These are phyloP conservation scores for Prochilodus magdalenae DNA, from an alignment of 2,113 vertebrate genomes.

Conservation along the genomic window DNA sequence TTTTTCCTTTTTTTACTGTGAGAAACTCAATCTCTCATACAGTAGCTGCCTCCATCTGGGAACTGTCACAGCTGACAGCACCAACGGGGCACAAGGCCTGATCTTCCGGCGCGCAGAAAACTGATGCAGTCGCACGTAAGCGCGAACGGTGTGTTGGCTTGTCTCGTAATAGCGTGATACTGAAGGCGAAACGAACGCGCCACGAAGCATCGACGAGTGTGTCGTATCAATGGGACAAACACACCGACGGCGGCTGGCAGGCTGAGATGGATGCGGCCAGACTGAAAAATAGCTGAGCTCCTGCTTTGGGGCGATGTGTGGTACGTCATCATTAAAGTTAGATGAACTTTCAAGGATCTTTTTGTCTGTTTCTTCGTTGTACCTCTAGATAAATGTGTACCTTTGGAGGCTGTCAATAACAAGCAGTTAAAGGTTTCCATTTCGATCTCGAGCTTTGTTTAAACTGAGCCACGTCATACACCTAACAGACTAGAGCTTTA, in stretches of 20 bases:
- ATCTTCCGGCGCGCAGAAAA: slow-evolving; percentile 77
- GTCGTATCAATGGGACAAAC: neutral
- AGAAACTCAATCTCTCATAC: slow-evolving; percentile 91
- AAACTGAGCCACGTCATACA: no score
- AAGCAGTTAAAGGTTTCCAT: no score
- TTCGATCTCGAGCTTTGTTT: no score
- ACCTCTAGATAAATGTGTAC: neutral
- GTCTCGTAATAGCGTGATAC: slow-evolving; percentile 6
- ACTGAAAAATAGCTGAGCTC: neutral
- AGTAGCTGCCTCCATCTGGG: slow-evolving; percentile 90
- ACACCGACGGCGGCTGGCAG: neutral
- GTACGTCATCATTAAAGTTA: no score
- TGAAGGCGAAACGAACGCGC: neutral
- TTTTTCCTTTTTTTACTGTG: slow-evolving; percentile 65
- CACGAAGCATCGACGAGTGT: neutral
- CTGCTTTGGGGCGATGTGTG: neutral
- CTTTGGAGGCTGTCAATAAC: neutral
- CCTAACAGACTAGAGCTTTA: no score
- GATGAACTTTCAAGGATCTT: neutral
- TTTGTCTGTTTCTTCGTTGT: neutral
- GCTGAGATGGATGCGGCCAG: neutral
- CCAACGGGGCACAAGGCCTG: slow-evolving; percentile 69
- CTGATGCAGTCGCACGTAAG: slow-evolving; percentile 13
- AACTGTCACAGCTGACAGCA: slow-evolving; percentile 91
- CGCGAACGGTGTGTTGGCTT: neutral